Evolutionary conservation across 2,797 vertebrate genomes (phyloP), one percentile per base, ranked within the genome.

Genomic region (Amphiprion clarkii): DNA sequence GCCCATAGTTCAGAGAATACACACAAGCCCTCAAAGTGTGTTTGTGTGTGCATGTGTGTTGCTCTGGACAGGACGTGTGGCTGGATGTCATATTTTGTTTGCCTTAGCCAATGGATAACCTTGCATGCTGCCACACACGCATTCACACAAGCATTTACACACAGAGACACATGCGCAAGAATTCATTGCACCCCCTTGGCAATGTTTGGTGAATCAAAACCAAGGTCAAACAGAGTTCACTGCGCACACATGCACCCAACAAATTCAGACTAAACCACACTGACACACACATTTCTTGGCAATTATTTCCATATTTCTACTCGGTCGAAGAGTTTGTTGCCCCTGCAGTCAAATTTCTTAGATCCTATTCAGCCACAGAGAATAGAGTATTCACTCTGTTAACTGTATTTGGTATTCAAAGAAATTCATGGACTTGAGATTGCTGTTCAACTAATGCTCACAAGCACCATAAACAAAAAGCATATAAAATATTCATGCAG

Each of bases 131-230:
- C 78, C 76, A 78, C 83, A 85, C 82, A 67, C 31, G 5, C 76
- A 85, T 76, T 82, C 80, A 49, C 84, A 89, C 78, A 71, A 62
- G 71, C 84, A 68, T 74, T 76, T 76, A 74, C 62, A 78, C 65
- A 74, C 59, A 74, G 42, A 69, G 46, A 76, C 78, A 67, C 79
- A 77, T 66, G 66, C 73, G 68, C 83, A 87, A 67, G 60, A 89
- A 88, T 90, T 87, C 77, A 81, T 74, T 79, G 81, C 81, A 78
- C 74, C 84, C 90, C 88, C 51, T 46, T 73, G 88, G 91, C 89
- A 77, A 88, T 88, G 88, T 92, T 85, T 93, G 85, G 86, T 84
- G 82, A 89, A 90, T 93, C 91, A 89, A 92, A 91, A 82, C 71
- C 82, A 86, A 89, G 92, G 91, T 92, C 89, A 88, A 51, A 59